Evolutionary conservation across 2,797 vertebrate genomes (phyloP).

Genomic region (Eleutherodactylus coqui): DNA sequence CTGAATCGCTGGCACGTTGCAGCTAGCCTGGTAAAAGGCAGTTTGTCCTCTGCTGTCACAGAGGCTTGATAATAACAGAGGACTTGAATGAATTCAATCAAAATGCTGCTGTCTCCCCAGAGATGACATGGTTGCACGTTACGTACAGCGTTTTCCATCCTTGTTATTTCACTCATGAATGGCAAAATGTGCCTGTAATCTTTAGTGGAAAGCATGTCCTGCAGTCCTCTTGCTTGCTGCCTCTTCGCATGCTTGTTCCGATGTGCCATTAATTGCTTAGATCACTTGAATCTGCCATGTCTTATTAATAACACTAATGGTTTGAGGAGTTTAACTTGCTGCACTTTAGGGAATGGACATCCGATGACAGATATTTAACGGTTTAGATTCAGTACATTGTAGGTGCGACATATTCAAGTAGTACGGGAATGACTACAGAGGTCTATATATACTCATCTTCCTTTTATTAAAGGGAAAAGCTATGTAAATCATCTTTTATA

Average conservation of each 20-base stretch:
- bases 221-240: neutral
- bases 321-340: neutral
- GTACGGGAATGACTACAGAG: neutral
- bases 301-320: neutral
- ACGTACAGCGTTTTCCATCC: slow-evolving; percentile 39
- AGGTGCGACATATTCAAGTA: neutral
- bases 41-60: slow-evolving; percentile 71
- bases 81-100: slow-evolving; percentile 69
- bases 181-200: slow-evolving; percentile 31
- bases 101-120: slow-evolving; percentile 49
- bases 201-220: slow-evolving; percentile 7
- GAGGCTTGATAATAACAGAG: slow-evolving; percentile 68
- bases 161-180: slow-evolving; percentile 42
- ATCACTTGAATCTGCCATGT: neutral
- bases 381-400: neutral
- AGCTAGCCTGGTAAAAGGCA: slow-evolving; percentile 67
- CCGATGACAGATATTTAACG: neutral
- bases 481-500: too few relatives aligned
- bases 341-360: neutral
- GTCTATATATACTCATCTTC: too few relatives aligned
- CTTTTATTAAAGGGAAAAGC: too few relatives aligned
- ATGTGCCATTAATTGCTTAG: slow-evolving; percentile 20
- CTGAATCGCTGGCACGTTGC: slow-evolving; percentile 65
- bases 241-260: neutral
- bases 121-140: slow-evolving; percentile 61